Conservation (phyloP, 1,140 invertebrate genomes). For the Drosophila obscura region DNA sequence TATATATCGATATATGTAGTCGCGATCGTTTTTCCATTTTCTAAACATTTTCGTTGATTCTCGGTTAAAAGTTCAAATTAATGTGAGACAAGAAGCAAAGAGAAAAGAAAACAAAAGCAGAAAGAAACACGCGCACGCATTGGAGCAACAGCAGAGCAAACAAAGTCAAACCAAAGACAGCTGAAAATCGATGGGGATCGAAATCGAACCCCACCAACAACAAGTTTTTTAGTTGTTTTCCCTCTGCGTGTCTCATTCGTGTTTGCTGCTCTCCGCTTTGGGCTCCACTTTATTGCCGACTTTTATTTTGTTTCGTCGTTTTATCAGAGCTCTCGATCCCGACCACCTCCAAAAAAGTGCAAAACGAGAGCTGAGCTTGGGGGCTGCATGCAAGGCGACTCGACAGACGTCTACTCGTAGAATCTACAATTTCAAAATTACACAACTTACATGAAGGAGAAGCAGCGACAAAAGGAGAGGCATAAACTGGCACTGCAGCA, state of each 20-base stretch:
- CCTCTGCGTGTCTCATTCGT: conserved; percentile 63
- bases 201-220: conserved; percentile 42
- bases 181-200: conserved; percentile 21
- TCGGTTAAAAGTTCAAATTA: conserved; percentile 74
- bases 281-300: conserved; percentile 52
- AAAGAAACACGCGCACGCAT: conserved; percentile 38
- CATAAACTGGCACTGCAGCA: conserved; percentile 10
- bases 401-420: conserved; percentile 28
- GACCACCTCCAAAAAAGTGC: conserved; percentile 71
- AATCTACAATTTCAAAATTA: conserved; percentile 58
- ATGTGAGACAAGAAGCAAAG: conserved; percentile 49
- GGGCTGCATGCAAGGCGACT: conserved; percentile 26
- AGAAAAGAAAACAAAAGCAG: conserved; percentile 51
- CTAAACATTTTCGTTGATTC: conserved; percentile 43
- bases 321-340: conserved; percentile 55
- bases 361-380: conserved; percentile 40
- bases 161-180: conserved; percentile 35
- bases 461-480: conserved; percentile 8
- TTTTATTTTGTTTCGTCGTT: conserved; percentile 75
- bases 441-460: conserved; percentile 64
- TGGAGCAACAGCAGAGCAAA: conserved; percentile 1
- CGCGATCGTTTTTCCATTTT: conserved; percentile 30
- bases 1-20: no score
- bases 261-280: conserved; percentile 64
- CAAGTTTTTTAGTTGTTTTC: conserved; percentile 67